Base-by-base conservation (phyloP, 2,888 invertebrate species). In the Phalangium opilio region DNA sequence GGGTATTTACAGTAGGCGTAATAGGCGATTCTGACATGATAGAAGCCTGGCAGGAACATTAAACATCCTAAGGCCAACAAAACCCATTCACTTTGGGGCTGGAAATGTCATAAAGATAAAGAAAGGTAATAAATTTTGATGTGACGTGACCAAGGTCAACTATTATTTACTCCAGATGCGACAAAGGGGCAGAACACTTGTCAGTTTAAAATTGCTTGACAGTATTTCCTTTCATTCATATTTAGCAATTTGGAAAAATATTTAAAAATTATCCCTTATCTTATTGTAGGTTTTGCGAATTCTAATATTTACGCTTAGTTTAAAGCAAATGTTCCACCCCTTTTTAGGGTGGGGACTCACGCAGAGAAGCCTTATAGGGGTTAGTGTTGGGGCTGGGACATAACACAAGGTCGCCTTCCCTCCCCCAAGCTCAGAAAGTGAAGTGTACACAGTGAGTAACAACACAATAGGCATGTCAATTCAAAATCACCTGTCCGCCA, bases 31-130 rank as follows among this genome's bases (percentile, higher is more conserved):
- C 85, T 75, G 42, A 86, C 78, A 64, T 91, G 89, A 67, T 90
- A 90, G 44, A 83, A 81, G 36, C 89, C 90, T 1, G 90, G 90
- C 56, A 90, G 78, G 62, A 90, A 87, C 84, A 89, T 86, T 35
- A 91, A 71, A 18, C 76, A 71, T 32, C 90, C 91, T 60, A 91
- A 70, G 57, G 89, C 79, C 53, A 89, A 77, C 66, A 90, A 75
- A 1, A 89, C 89, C 84, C 85, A 87, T 64, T 84, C 78, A 52
- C 87, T 74, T 65, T 89, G 87, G 2, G 79, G 76, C 67, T 89
- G 86, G 75, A 77, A 27, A 27, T 8, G 27, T 27, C 27, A 27
- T n/a, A 52, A 49, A 27, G 32, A 48, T 42, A 19, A 19, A 32
- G 20, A 33, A 11, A 44, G n/a, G 17, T 17, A 12, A 38, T 14